Conservation (phyloP, 2,888 invertebrate species). For the Rhagium mordax region DNA sequence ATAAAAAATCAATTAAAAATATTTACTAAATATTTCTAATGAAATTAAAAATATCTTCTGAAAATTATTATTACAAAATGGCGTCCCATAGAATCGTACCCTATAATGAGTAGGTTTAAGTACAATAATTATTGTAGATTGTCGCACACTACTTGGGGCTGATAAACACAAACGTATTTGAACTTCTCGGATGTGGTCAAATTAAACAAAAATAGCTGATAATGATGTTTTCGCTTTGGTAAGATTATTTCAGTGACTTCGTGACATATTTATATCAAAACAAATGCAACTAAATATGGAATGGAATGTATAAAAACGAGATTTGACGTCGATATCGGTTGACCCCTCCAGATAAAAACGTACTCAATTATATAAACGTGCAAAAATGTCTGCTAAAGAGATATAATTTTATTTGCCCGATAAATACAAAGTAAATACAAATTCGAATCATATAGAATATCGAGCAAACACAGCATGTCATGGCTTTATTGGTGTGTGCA, state of each 20-base stretch:
- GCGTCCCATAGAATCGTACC: too few relatives aligned
- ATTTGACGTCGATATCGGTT: background rate
- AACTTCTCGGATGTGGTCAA: background rate
- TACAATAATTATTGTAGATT: too few relatives aligned
- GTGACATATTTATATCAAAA: slow-evolving; percentile 16
- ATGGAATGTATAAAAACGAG: background rate
- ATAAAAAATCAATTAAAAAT: too few relatives aligned
- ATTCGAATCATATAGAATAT: background rate
- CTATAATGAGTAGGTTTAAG: too few relatives aligned
- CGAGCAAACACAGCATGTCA: background rate
- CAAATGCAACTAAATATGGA: slow-evolving; percentile 7
- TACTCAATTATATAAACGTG: slow-evolving; percentile 9
- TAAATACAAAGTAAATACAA: background rate
- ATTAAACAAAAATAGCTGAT: background rate
- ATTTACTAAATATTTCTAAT: too few relatives aligned
- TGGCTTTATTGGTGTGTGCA: background rate
- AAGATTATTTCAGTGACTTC: slow-evolving; percentile 2
- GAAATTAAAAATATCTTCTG: too few relatives aligned
- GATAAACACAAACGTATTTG: too few relatives aligned
- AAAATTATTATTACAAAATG: too few relatives aligned
- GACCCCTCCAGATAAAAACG: background rate
- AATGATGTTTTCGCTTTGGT: background rate
- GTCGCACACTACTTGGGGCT: too few relatives aligned
- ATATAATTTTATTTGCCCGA: background rate
- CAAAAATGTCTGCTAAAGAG: background rate